Evolutionary conservation across 2,888 invertebrate genomes (phyloP).

Genomic region (Sinopyrophorus schimmeli): DNA sequence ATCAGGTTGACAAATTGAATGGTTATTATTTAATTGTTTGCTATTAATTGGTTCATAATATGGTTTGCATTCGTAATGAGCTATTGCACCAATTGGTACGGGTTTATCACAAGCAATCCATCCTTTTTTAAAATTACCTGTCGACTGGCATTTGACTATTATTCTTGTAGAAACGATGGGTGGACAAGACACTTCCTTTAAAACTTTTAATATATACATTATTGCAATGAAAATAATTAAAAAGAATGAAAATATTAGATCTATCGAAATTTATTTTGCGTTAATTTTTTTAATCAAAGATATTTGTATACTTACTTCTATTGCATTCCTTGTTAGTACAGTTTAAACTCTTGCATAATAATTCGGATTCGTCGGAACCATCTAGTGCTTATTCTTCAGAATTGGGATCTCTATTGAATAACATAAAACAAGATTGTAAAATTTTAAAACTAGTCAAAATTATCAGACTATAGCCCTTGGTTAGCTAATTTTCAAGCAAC

Average conservation of each 20-base stretch:
- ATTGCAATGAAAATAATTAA: no score
- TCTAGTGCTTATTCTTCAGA: no score
- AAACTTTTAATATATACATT: conserved; percentile 22
- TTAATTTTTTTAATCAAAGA: no score
- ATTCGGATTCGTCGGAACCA: conserved; percentile 39
- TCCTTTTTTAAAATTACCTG: conserved; percentile 42
- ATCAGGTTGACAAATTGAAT: conserved; percentile 50
- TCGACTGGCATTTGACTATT: conserved; percentile 42
- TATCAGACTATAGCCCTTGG: conserved; percentile 65
- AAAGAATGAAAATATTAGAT: no score
- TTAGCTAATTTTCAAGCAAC: conserved; percentile 60
- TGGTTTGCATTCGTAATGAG: conserved; percentile 48
- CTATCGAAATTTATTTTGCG: no score
- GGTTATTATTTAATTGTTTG: conserved; percentile 37
- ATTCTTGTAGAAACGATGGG: conserved; percentile 38
- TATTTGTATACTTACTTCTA: conserved; percentile 18
- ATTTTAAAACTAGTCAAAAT: no score
- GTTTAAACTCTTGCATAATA: conserved; percentile 25
- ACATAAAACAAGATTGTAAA: no score
- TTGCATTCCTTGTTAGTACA: conserved; percentile 27
- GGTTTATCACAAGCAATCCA: conserved; percentile 47
- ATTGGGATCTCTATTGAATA: no score
- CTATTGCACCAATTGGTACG: conserved; percentile 48
- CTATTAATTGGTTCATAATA: conserved; percentile 46
- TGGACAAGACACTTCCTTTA: conserved; percentile 36